A percentile compares a stretch with the other conserved stretches of the same genome.
Evolutionary conservation across 1,140 invertebrate species (phyloP).

Genomic region (Bombus pyrosoma): DNA sequence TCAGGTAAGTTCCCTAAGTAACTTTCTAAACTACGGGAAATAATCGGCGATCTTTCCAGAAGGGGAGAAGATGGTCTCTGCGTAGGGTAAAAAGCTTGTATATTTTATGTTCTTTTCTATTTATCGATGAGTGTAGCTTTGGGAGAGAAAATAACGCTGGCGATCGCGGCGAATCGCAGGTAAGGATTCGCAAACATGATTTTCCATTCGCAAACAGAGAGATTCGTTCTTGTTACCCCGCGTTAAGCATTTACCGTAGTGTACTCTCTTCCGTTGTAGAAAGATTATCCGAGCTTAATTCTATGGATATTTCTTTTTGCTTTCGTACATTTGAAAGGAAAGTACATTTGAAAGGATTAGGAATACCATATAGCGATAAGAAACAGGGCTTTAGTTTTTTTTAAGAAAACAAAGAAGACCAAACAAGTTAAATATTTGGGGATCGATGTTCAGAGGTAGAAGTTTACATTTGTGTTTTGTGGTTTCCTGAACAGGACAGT

Average conservation of each 20-base stretch:
- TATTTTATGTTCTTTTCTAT: neutral
- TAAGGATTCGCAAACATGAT: conserved; percentile 26
- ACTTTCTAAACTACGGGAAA: no score
- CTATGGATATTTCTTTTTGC: no score
- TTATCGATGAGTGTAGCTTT: conserved; percentile 23
- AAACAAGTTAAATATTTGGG: neutral
- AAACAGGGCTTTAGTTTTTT: neutral
- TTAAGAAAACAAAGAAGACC: no score
- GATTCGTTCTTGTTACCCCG: conserved; percentile 16
- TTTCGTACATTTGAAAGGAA: neutral
- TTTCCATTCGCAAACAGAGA: conserved; percentile 10
- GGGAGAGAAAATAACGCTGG: neutral
- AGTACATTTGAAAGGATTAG: no score
- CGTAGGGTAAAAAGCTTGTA: neutral
- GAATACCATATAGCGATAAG: neutral
- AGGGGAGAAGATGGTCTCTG: no score
- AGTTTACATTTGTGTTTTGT: no score
- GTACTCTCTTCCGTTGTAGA: neutral
- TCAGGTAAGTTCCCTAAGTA: conserved; percentile 41
- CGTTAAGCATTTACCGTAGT: neutral
- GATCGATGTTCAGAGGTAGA: no score
- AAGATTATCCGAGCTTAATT: neutral
- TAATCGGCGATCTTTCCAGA: neutral
- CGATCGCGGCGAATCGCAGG: conserved; percentile 5
- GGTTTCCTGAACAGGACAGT: no score